phyloP scores from a whole-genome alignment of 37 sponge, comb jelly and placozoan genomes.

The Geodia barretti region DNA sequence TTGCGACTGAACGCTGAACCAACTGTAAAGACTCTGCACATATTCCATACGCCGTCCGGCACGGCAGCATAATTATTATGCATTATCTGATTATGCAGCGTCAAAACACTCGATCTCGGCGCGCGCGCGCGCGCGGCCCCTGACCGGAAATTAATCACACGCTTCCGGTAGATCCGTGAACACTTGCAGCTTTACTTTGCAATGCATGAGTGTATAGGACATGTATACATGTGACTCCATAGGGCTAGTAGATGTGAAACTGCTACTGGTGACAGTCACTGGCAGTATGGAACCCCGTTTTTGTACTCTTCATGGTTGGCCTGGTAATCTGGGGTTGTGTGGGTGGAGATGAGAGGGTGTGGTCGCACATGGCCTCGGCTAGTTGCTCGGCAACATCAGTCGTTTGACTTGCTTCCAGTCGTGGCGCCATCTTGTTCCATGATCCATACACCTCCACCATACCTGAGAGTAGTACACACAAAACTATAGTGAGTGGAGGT shows the following conservation, averaged over 20 bases:
- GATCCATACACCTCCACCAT: constrained; percentile 60
- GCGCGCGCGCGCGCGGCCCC: too few relatives aligned
- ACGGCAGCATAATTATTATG: too few relatives aligned
- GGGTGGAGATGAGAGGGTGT: not conserved
- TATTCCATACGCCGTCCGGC: not conserved
- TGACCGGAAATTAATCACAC: too few relatives aligned
- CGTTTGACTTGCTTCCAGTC: constrained; percentile 3
- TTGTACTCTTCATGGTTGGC: constrained; percentile 2
- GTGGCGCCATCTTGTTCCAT: constrained; percentile 48
- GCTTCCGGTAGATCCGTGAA: too few relatives aligned
- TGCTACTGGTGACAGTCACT: not conserved
- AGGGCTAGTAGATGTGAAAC: too few relatives aligned
- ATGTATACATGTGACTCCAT: too few relatives aligned
- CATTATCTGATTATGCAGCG: too few relatives aligned
- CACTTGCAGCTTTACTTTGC: too few relatives aligned
- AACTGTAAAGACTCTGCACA: not conserved
- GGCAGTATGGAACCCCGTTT: constrained; percentile 13
- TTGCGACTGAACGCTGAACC: not conserved
- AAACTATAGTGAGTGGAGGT: not conserved
- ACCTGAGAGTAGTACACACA: not conserved
- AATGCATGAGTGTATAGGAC: too few relatives aligned
- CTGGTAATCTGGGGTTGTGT: constrained; percentile 2
- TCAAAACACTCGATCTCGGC: too few relatives aligned
- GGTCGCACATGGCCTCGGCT: constrained; percentile 53
- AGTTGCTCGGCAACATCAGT: constrained; percentile 47